These are phyloP conservation scores for Ficedula albicollis DNA, from an alignment of 2,797 vertebrate species.

Conservation along the genomic window DNA sequence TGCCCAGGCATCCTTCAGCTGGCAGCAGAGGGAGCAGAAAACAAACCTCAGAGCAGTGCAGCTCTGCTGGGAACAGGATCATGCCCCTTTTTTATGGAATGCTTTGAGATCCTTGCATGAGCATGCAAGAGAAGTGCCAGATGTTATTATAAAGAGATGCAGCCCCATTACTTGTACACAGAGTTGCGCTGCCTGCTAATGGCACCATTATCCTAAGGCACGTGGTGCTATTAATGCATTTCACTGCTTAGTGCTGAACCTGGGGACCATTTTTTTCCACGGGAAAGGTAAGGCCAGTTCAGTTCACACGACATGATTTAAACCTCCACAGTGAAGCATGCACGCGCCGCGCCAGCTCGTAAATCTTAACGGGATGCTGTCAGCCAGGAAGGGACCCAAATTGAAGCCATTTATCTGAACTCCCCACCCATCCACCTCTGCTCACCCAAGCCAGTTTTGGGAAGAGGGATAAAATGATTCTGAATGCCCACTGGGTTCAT, in stretches of 20 bases:
- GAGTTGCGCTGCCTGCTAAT: constrained; percentile 57
- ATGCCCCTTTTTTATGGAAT: not conserved
- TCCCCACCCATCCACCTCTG: constrained; percentile 41
- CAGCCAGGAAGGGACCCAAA: constrained; percentile 65
- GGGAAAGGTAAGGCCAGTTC: constrained; percentile 63
- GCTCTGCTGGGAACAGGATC: not conserved
- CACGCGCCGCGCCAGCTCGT: constrained; percentile 18
- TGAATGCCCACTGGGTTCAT: constrained; percentile 13
- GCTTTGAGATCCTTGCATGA: constrained; percentile 23
- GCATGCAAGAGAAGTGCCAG: not conserved
- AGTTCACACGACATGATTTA: constrained; percentile 65
- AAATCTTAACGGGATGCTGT: constrained; percentile 69
- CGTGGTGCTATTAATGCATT: constrained; percentile 59
- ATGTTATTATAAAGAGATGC: constrained; percentile 50
- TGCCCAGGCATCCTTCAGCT: rapidly evolving
- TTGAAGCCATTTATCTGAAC: constrained; percentile 73
- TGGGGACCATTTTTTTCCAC: constrained; percentile 69
- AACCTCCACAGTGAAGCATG: constrained; percentile 61
- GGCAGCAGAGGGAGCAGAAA: not conserved
- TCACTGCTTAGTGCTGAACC: constrained; percentile 49
- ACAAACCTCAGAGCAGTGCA: not conserved
- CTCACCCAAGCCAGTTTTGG: constrained; percentile 33
- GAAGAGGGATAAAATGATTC: constrained; percentile 60
- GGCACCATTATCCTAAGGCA: constrained; percentile 61
- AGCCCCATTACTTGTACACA: constrained; percentile 28